A percentile compares a stretch with the other conserved stretches of the same genome.
Conservation (phyloP, 2,888 invertebrate genomes). For the Drosophila aldrichi region DNA sequence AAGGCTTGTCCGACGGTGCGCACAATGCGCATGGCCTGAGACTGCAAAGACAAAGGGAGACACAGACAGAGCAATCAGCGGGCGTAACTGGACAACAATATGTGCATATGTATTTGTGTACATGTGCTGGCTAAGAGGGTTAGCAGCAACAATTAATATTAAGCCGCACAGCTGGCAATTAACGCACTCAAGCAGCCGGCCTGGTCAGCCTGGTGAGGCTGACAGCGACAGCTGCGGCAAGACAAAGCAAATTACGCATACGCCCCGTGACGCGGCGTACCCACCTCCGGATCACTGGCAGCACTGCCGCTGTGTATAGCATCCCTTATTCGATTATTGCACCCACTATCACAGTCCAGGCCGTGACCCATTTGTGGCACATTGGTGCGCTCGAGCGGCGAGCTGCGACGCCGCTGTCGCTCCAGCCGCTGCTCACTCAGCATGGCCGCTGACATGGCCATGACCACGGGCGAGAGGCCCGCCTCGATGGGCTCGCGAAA, state of each 20-base stretch:
- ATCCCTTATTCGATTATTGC: constrained; percentile 75
- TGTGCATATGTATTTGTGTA: background rate
- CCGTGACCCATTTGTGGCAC: background rate
- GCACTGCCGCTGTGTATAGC: constrained; percentile 57
- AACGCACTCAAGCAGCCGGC: constrained; percentile 23
- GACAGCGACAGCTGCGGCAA: constrained; percentile 2
- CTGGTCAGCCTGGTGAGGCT: background rate
- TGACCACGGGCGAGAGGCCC: constrained; percentile 56
- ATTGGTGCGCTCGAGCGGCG: constrained; percentile 68
- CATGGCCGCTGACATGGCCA: constrained; percentile 42
- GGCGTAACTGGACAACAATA: constrained; percentile 9
- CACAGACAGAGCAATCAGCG: background rate
- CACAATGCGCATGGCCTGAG: constrained; percentile 99
- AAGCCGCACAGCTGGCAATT: constrained; percentile 44
- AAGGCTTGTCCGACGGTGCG: constrained; percentile 99
- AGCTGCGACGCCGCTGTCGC: constrained; percentile 72
- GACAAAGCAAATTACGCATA: constrained; percentile 55
- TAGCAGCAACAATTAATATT: constrained; percentile 55
- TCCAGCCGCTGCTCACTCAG: constrained; percentile 47
- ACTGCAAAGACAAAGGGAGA: constrained; percentile 87
- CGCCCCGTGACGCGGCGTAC: constrained; percentile 44
- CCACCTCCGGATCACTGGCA: constrained; percentile 68
- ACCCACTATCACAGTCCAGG: constrained; percentile 73
- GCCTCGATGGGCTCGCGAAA: constrained; percentile 90
- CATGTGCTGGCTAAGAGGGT: background rate